These are phyloP conservation scores for Rhodeus uyekii DNA, from an alignment of 2,797 vertebrate genomes.

Conservation along the genomic window DNA sequence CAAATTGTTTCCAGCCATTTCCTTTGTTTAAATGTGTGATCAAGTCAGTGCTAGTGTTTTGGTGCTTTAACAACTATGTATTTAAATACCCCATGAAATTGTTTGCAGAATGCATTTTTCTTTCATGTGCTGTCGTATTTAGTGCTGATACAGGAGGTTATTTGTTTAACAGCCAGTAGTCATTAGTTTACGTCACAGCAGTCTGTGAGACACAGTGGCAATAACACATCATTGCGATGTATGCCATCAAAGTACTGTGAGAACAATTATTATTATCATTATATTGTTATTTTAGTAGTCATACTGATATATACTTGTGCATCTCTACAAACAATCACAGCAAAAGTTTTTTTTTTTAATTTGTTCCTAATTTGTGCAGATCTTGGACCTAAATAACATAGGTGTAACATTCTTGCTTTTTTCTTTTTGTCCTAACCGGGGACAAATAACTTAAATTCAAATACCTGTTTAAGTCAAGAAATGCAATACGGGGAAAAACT, in stretches of 20 bases:
- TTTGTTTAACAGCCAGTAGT: background rate
- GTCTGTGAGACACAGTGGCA: too few relatives aligned
- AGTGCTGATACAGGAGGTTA: background rate
- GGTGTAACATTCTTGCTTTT: background rate
- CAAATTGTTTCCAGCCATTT: constrained; percentile 23
- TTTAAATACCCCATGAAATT: background rate
- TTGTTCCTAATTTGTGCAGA: background rate
- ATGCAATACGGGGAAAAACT: too few relatives aligned
- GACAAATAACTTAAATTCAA: background rate
- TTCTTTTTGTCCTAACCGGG: background rate
- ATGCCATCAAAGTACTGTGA: background rate
- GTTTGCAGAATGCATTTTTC: background rate
- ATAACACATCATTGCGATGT: background rate
- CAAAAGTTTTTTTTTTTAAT: background rate
- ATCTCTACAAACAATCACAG: background rate
- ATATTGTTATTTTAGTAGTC: background rate
- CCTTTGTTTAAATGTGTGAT: constrained; percentile 4
- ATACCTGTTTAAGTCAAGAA: background rate
- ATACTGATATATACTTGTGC: background rate
- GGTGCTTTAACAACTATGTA: background rate
- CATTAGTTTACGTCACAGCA: constrained; percentile 7
- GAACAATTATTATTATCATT: background rate
- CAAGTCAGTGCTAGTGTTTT: constrained; percentile 12
- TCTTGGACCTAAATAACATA: background rate
- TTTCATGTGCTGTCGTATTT: background rate